Conservation (phyloP, 2,113 vertebrate genomes). For the Anas platyrhynchos region DNA sequence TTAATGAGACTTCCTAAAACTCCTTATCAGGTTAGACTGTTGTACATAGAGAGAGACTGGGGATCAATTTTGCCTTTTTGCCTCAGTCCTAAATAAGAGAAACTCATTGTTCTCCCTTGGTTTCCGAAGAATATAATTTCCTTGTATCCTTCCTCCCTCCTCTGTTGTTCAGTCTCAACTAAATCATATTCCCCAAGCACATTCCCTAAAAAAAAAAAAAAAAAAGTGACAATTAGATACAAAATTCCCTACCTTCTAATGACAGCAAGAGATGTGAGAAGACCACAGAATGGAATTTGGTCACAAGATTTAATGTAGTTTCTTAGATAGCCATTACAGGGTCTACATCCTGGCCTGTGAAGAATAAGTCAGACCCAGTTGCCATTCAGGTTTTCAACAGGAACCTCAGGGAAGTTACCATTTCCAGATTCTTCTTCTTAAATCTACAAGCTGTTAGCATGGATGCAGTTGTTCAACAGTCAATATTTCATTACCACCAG, state of each 20-base stretch:
- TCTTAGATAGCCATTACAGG: neutral
- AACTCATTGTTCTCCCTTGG: neutral
- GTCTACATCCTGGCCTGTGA: neutral
- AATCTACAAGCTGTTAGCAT: neutral
- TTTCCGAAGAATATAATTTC: neutral
- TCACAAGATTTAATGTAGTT: neutral
- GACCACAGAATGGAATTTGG: neutral
- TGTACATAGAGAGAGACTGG: neutral
- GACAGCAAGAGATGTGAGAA: neutral
- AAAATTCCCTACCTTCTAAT: neutral
- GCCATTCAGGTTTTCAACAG: neutral
- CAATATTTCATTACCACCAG: neutral
- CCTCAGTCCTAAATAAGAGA: slow-evolving; percentile 18
- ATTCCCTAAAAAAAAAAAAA: neutral
- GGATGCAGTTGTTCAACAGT: neutral
- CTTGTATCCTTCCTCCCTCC: neutral
- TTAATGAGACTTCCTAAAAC: slow-evolving; percentile 48
- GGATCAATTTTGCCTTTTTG: slow-evolving; percentile 26
- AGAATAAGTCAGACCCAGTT: neutral
- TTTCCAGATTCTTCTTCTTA: neutral
- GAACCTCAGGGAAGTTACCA: neutral
- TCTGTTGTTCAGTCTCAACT: neutral
- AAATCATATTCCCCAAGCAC: neutral
- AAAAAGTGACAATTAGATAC: neutral
- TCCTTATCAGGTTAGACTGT: slow-evolving; percentile 22